Base-by-base conservation (phyloP, 2,888 invertebrate genomes). In the Anthrax anthrax region DNA sequence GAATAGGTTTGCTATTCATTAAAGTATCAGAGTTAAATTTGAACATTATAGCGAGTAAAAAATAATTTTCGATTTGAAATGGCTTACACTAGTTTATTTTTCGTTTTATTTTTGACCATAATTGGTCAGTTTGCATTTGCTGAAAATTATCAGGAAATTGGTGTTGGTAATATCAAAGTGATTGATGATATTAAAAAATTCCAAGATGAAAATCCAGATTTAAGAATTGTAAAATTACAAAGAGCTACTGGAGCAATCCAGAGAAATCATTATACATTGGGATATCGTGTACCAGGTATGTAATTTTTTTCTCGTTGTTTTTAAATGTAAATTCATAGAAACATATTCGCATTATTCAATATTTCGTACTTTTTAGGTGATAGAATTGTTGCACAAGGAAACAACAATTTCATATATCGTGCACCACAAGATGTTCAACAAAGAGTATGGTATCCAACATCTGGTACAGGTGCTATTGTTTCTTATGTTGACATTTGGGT, bases 401-500 rank as follows among this genome's bases (percentile, higher is more conserved):
- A 43, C 8, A 49, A 49, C 23, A 42, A 40, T 39, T 23, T 43
- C 19, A 23, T 36, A 34, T 49, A 45, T 16, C 43, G 39, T 37
- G 38, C 44, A 8, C 19, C 42, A 18, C 49, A 49, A 39, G 47
- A 49, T 43, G 38, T 47, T 37, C 38, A 44, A n/a, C n/a, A 47
- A 18, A 47, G 18, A 19, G n/a, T 49, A 16, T 37, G 42, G 32
- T 49, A 49, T 42, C 49, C 49, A 23, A 29, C 38, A 17, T 27
- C 17, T 44, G 48, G 46, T 27, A 23, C 32, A 32, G 50, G 47
- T 13, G 47, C 45, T 14, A 16, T 44, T 18, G 32, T 52, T 18
- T 47, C 43, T 13, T 52, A 36, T 40, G 38, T 47, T 39, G 41
- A 46, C 27, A 42, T 52, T 34, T n/a, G 17, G 14, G 50, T 48